Evolutionary conservation across 1,140 invertebrate genomes (phyloP), one percentile per base, ranked within the genome.

Genomic region (Lamellibrachia luymesi): DNA sequence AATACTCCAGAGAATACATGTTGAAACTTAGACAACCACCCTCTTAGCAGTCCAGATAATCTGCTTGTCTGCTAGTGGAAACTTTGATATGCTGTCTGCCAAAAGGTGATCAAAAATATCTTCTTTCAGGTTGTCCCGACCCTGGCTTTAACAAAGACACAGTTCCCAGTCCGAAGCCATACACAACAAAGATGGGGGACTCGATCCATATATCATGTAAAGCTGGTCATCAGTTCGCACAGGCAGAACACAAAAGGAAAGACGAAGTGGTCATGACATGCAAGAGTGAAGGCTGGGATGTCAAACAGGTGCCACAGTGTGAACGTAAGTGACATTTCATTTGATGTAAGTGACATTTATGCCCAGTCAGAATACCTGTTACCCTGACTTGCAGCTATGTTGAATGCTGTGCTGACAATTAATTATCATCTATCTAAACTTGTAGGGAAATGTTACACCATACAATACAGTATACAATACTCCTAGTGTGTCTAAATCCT

Each of bases 261-360:
- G 6, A 13, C 5, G 8, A n/a, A 17, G 91, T 91, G 91, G 13
- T 22, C 7, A 91, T 91, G 91, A 91, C 49, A 51, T 91, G 91
- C 91, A 51, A 10, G 91, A 22, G 10, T 51, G n/a, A 51, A 50
- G 91, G 49, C 91, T 91, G 91, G 91, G 27, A 91, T 51, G 91
- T 91, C 2, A 91, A 91, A 51, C 49, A 51, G 91, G 91, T 91
- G 7, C 91, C 91, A 51, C 91, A 51, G 5, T 91, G 91, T n/a
- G n/a, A 91, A 91, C 91, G 91, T 91, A 51, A 91, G 91, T 91
- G 5, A 50, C 2, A 17, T 50, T 91, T 91, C 49, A 51, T 1
- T 10, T 17, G 91, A 51, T 2, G 6, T 51, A 38, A 38, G 38
- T 38, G 38, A 38, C 38, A 38, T 38, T 38, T 38, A 38, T 0